These are phyloP conservation scores for Cladopsammia gracilis DNA, from an alignment of 64 coral and sea anemone species.

Conservation along the genomic window DNA sequence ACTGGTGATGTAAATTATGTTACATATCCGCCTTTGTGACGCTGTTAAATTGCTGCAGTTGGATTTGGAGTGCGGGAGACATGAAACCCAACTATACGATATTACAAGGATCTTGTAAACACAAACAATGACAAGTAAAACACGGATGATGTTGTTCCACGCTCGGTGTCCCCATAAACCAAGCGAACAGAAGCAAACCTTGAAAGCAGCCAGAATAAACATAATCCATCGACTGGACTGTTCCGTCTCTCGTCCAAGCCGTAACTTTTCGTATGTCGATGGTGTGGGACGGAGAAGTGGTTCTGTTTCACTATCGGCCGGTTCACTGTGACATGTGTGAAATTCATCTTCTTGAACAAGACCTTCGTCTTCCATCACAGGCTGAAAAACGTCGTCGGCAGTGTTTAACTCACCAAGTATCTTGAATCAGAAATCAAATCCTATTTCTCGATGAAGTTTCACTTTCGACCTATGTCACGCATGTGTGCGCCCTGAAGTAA, in stretches of 20 bases:
- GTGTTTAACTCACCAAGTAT: too few relatives aligned
- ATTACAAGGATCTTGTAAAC: slow-evolving; percentile 30
- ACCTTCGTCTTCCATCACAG: too few relatives aligned
- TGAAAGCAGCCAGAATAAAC: background rate
- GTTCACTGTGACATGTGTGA: too few relatives aligned
- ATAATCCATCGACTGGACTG: background rate
- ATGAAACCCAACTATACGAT: background rate
- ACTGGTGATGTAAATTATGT: slow-evolving; percentile 7
- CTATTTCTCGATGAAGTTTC: too few relatives aligned
- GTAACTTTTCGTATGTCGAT: background rate
- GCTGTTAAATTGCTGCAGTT: slow-evolving; percentile 55
- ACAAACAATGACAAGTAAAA: slow-evolving; percentile 27
- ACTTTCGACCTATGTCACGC: too few relatives aligned
- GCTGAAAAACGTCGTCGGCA: too few relatives aligned
- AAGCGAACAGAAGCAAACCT: background rate
- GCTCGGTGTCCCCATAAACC: slow-evolving; percentile 50
- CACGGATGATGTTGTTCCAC: slow-evolving; percentile 3
- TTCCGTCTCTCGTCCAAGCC: background rate
- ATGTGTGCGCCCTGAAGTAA: too few relatives aligned
- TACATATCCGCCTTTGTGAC: background rate
- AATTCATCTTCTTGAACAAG: too few relatives aligned
- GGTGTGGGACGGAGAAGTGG: background rate
- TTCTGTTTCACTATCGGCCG: background rate
- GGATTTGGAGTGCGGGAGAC: background rate
- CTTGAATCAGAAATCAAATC: too few relatives aligned